Percentiles rank a stretch among this genome's conserved stretches.
Conservation (phyloP, 2,113 vertebrate species). For the human region DNA sequence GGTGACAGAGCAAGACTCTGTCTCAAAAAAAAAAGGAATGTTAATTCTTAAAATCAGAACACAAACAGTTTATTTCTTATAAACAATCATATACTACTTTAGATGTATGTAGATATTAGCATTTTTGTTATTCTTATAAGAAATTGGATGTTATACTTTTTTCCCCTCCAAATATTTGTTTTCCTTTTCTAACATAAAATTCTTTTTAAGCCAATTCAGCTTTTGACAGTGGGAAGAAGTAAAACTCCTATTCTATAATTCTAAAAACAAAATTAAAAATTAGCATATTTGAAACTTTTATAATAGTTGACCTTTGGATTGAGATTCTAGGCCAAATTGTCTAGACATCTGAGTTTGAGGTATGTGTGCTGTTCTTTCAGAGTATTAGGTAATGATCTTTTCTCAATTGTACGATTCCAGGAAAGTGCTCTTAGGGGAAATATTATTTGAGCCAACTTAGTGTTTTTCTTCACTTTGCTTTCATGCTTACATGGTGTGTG, state of each 20-base stretch:
- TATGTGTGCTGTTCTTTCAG: background rate
- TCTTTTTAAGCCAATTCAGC: conserved; percentile 9
- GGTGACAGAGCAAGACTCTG: no score
- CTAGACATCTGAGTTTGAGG: conserved; percentile 3
- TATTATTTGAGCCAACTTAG: background rate
- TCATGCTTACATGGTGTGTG: background rate
- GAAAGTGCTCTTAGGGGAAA: conserved; percentile 9
- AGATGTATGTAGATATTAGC: background rate
- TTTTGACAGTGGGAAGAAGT: conserved; percentile 23
- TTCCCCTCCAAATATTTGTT: background rate
- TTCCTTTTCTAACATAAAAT: background rate
- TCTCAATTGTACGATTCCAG: background rate
- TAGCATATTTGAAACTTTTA: conserved; percentile 53
- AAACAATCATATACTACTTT: background rate
- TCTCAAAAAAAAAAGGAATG: background rate
- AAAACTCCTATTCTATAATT: conserved; percentile 24
- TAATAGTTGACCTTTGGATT: conserved; percentile 19
- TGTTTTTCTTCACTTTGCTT: background rate
- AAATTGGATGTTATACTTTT: background rate
- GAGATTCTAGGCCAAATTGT: conserved; percentile 34
- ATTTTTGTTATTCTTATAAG: background rate
- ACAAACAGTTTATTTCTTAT: background rate
- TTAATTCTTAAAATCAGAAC: background rate
- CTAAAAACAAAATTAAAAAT: background rate
- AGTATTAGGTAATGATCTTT: background rate